Evolutionary conservation across 2,888 invertebrate genomes (phyloP).

Genomic region (Drosophila meridionalis): DNA sequence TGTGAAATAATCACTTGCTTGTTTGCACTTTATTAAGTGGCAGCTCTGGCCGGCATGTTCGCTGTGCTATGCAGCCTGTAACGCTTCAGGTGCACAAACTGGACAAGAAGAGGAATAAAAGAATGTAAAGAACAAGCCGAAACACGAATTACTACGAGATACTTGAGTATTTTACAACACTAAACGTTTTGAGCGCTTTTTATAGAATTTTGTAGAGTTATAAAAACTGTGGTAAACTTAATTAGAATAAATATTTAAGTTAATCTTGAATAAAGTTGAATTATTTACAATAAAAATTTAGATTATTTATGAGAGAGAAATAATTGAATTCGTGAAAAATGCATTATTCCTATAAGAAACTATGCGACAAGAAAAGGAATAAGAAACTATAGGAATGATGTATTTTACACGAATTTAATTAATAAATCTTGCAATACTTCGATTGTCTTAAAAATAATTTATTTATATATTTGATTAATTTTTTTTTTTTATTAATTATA

Average conservation of each 20-base stretch:
- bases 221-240: background rate
- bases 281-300: too few species aligned
- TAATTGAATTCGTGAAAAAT: too few species aligned
- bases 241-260: background rate
- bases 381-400: too few species aligned
- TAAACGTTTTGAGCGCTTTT: background rate
- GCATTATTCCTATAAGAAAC: too few species aligned
- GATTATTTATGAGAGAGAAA: too few species aligned
- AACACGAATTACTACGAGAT: background rate
- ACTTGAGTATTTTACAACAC: conserved; percentile 7
- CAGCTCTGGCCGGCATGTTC: conserved; percentile 25
- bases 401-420: too few species aligned
- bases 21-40: conserved; percentile 77
- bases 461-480: background rate
- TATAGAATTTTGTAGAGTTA: background rate
- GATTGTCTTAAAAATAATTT: background rate
- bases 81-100: conserved; percentile 8
- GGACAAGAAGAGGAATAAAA: background rate
- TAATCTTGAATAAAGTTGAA: background rate
- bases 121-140: too few species aligned
- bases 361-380: too few species aligned
- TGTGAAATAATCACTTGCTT: conserved; percentile 78
- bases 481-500: background rate
- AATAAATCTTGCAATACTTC: background rate
- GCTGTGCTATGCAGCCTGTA: conserved; percentile 25